Evolutionary conservation across 2,888 invertebrate species (phyloP).

Genomic region (Ophion slaviceki): DNA sequence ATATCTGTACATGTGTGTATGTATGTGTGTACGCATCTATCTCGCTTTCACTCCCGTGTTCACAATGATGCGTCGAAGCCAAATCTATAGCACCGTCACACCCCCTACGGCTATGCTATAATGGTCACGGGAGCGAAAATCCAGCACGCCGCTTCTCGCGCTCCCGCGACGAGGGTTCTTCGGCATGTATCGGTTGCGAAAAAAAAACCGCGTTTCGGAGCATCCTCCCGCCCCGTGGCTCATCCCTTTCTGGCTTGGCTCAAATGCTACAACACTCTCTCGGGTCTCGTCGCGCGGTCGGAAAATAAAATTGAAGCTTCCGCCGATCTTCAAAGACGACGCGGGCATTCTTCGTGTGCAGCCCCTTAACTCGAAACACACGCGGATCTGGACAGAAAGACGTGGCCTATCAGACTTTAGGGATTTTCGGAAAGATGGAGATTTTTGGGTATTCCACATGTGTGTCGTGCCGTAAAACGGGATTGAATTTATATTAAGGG

Average conservation of each 20-base stretch:
- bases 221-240: not conserved
- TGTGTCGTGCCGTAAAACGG: too few relatives aligned
- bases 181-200: constrained; percentile 34
- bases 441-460: not conserved
- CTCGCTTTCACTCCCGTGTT: constrained; percentile 39
- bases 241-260: constrained; percentile 1
- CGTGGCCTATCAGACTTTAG: not conserved
- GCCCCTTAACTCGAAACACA: constrained; percentile 55
- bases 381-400: not conserved
- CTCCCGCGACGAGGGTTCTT: constrained; percentile 64
- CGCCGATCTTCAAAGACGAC: constrained; percentile 68
- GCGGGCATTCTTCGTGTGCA: constrained; percentile 14
- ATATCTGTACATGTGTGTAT: constrained; percentile 28
- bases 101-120: constrained; percentile 71
- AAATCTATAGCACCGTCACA: constrained; percentile 64
- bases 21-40: constrained; percentile 14
- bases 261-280: constrained; percentile 27
- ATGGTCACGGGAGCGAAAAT: constrained; percentile 72
- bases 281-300: constrained; percentile 34
- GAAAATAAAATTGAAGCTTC: constrained; percentile 67
- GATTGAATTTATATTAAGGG: too few relatives aligned
- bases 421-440: not conserved
- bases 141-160: constrained; percentile 74
- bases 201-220: constrained; percentile 41
- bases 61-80: constrained; percentile 62